Conservation (phyloP, 35 echinoderm and acorn worm species). For the Acanthaster planci region DNA sequence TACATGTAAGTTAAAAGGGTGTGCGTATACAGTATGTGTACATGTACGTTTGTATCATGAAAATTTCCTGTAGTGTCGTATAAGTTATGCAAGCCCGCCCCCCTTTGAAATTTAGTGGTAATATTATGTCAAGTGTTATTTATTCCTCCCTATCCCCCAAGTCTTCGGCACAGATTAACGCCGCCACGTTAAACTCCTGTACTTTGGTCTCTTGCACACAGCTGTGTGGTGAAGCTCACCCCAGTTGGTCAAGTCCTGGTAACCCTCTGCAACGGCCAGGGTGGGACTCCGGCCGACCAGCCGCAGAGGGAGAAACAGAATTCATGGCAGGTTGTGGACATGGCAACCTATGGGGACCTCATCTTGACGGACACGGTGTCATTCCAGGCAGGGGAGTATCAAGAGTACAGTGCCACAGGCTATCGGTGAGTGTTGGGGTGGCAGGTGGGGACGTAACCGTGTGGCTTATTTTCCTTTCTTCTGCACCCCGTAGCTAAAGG, state of each 20-base stretch:
- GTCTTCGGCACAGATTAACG: neutral
- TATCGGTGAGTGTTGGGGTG: conserved; percentile 64
- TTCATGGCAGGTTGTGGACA: conserved; percentile 92
- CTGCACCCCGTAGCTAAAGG: neutral
- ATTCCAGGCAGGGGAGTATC: conserved; percentile 42
- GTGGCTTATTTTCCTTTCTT: neutral
- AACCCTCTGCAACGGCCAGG: conserved; percentile 90
- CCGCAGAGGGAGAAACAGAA: conserved; percentile 82
- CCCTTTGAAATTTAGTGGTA: no score
- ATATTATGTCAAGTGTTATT: no score
- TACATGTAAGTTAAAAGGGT: no score
- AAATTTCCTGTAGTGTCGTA: no score
- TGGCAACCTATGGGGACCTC: conserved; percentile 87
- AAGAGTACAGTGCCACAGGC: conserved; percentile 66
- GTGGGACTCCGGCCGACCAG: conserved; percentile 79
- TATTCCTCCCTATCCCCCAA: no score
- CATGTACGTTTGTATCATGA: no score
- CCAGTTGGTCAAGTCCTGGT: conserved; percentile 58
- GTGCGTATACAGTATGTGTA: no score
- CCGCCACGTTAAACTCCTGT: no score
- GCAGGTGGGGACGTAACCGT: neutral
- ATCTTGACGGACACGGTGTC: conserved; percentile 62
- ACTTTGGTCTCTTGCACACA: conserved; percentile 5
- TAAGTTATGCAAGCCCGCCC: no score
- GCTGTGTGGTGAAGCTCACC: conserved; percentile 45